phyloP scores from a whole-genome alignment of 2,113 vertebrate species.

The Aegithalos caudatus region DNA sequence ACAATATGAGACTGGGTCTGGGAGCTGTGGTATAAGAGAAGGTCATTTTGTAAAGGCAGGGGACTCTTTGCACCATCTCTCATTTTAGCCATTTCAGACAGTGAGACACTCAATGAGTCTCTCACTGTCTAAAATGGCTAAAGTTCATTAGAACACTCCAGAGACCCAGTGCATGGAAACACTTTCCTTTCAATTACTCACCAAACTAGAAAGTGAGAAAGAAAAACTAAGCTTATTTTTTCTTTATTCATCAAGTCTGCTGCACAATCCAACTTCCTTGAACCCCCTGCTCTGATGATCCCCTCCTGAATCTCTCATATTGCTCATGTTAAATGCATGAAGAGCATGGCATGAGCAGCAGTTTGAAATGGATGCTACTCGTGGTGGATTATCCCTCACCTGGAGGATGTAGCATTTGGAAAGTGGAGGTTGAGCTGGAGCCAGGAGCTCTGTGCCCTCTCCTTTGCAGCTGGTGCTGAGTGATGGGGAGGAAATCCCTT shows the following conservation, averaged over 20 bases:
- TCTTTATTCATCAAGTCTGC: neutral
- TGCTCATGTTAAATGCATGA: neutral
- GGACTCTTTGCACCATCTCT: neutral
- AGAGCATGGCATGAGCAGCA: neutral
- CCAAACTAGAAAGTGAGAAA: conserved; percentile 10
- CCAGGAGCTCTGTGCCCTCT: neutral
- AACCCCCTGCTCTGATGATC: neutral
- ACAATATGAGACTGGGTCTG: neutral
- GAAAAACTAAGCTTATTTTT: neutral
- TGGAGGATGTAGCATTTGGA: neutral
- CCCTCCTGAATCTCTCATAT: neutral
- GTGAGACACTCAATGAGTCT: neutral
- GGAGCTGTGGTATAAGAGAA: conserved; percentile 6
- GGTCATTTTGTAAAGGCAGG: neutral
- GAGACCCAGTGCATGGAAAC: neutral
- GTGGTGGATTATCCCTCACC: neutral
- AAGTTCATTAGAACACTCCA: neutral
- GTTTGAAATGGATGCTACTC: neutral
- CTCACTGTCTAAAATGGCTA: neutral
- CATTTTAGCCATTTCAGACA: no score
- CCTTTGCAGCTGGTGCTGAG: neutral
- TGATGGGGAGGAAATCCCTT: conserved; percentile 14
- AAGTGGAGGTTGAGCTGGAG: neutral
- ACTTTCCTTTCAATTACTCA: neutral
- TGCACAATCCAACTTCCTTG: neutral